phyloP scores from a whole-genome alignment of 2,113 vertebrate species.

The Zosterops borbonicus region DNA sequence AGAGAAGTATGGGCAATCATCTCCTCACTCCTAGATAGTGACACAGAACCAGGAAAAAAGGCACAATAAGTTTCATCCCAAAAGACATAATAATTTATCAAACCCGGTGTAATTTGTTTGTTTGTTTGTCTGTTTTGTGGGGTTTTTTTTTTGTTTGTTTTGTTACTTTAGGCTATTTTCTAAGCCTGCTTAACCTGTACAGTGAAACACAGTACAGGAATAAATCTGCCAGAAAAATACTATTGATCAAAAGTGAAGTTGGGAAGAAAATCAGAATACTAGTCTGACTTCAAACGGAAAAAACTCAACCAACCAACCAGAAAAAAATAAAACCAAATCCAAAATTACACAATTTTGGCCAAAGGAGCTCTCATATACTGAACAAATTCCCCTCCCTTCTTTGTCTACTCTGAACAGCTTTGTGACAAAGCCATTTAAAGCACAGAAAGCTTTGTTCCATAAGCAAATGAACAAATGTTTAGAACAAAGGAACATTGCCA shows the following conservation, averaged over 20 bases:
- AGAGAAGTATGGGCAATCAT: background rate
- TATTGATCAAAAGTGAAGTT: background rate
- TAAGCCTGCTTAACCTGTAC: background rate
- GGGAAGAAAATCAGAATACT: background rate
- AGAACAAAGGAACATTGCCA: background rate
- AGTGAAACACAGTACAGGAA: background rate
- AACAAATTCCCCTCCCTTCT: background rate
- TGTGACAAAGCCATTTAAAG: background rate
- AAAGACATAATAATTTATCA: background rate
- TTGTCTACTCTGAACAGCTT: background rate
- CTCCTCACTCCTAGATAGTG: background rate
- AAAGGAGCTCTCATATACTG: background rate
- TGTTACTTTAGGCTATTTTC: background rate
- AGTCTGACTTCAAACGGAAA: background rate
- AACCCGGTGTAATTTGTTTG: background rate
- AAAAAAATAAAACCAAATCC: background rate
- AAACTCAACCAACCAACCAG: background rate
- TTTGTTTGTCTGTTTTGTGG: background rate
- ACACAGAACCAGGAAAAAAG: background rate
- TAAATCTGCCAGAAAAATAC: background rate
- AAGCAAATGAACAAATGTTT: background rate
- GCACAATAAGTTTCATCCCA: background rate
- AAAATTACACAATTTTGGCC: rapidly evolving
- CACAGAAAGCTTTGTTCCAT: background rate
- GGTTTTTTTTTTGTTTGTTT: background rate